Conservation (phyloP, 2,113 vertebrate genomes). For the Gobio gobio region DNA sequence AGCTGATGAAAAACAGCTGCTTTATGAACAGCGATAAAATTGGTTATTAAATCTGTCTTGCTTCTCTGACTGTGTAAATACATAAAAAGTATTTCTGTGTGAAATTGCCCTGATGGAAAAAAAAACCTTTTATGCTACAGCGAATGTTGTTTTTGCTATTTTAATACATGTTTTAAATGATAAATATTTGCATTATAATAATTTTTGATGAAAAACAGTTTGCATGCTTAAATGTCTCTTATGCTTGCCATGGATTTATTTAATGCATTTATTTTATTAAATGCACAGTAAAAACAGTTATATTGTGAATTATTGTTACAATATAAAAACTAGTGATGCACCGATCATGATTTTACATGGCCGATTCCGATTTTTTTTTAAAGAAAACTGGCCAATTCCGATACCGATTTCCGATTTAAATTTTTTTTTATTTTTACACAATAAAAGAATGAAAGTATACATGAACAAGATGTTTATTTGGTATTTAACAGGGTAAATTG, state of each 20-base stretch:
- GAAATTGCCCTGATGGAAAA: neutral
- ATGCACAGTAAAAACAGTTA: neutral
- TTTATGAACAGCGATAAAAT: slow-evolving; percentile 24
- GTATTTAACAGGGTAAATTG: no score
- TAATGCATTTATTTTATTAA: neutral
- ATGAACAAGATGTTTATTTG: no score
- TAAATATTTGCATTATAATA: neutral
- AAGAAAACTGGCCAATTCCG: no score
- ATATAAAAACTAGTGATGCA: no score
- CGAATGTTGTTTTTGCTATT: neutral
- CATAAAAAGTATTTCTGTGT: neutral
- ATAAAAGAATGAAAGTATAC: no score
- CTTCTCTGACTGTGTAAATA: slow-evolving; percentile 5
- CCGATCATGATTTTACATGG: no score
- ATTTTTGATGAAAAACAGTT: neutral
- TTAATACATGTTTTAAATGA: neutral
- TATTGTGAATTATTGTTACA: neutral
- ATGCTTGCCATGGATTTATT: neutral
- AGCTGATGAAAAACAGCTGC: slow-evolving; percentile 37
- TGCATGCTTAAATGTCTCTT: neutral
- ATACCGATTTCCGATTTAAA: no score
- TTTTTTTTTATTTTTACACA: no score
- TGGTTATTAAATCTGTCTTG: slow-evolving; percentile 12
- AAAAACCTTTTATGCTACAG: neutral
- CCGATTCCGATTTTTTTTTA: no score